These are phyloP conservation scores for Xenops minutus DNA, from an alignment of 2,797 vertebrate species.

Conservation along the genomic window DNA sequence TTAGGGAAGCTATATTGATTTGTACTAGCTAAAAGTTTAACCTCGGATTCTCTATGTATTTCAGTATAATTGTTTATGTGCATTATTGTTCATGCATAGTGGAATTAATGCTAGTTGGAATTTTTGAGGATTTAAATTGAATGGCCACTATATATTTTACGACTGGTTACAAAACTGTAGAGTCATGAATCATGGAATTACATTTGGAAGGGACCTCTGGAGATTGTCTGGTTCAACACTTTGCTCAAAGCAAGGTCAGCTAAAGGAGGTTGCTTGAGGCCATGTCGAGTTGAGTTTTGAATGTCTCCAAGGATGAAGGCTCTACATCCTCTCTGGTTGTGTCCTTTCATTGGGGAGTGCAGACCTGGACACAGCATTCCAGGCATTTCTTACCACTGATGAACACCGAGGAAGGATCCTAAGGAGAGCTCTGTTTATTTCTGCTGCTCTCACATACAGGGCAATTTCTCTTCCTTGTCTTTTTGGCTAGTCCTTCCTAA, in stretches of 20 bases:
- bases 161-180: background rate
- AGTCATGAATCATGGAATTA: background rate
- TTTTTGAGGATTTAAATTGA: background rate
- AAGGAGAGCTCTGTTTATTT: background rate
- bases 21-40: background rate
- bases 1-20: background rate
- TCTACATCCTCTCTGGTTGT: background rate
- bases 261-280: background rate
- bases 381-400: background rate
- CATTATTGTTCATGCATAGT: background rate
- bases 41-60: background rate
- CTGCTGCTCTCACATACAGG: background rate
- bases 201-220: background rate
- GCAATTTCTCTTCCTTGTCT: background rate
- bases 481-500: background rate
- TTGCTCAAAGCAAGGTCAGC: background rate
- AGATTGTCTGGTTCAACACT: background rate
- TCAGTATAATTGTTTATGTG: background rate
- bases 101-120: background rate
- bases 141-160: background rate
- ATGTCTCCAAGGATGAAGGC: background rate
- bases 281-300: background rate
- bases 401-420: background rate
- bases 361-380: background rate
- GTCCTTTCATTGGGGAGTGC: background rate